Conservation (phyloP, 2,113 vertebrate genomes). For the Pithys albifrons region DNA sequence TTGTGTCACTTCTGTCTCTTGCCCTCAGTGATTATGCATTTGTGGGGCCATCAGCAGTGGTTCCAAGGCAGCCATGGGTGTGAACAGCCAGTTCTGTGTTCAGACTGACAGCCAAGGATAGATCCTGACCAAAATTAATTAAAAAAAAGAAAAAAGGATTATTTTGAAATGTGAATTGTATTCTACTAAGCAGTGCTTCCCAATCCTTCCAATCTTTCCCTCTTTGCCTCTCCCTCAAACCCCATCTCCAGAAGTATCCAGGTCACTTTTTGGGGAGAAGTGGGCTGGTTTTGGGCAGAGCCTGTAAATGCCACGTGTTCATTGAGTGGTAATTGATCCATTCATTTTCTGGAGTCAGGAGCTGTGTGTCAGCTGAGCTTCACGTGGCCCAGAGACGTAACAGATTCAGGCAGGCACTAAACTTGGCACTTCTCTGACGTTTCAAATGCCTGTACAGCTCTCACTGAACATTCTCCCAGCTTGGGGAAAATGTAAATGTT, state of each 20-base stretch:
- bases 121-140: background rate
- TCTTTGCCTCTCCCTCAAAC: background rate
- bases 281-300: background rate
- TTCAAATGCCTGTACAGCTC: background rate
- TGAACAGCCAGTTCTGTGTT: background rate
- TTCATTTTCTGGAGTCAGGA: background rate
- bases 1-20: background rate
- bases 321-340: background rate
- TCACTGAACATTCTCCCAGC: background rate
- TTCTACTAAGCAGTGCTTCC: background rate
- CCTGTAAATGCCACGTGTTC: background rate
- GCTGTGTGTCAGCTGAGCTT: background rate
- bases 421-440: background rate
- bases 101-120: background rate
- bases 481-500: constrained; percentile 30
- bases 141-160: background rate
- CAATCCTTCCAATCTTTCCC: background rate
- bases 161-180: background rate
- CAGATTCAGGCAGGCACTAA: background rate
- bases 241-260: background rate
- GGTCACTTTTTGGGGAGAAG: background rate
- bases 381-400: background rate
- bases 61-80: background rate
- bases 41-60: background rate
- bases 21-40: background rate